Conservation (phyloP, 2,113 vertebrate species). For the Gymnorhina tibicen region DNA sequence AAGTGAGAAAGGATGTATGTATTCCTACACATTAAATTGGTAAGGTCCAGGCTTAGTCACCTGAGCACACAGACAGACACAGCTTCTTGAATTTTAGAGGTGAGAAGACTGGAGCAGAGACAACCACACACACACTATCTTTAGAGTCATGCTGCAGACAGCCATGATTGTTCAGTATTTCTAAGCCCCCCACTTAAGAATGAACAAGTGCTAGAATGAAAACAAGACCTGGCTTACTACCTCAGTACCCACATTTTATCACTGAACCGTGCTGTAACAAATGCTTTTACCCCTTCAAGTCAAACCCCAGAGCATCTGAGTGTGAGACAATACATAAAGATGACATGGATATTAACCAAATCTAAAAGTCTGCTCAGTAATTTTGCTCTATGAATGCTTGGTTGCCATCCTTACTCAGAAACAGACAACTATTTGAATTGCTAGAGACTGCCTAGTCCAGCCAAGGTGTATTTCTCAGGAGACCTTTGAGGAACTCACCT, state of each 20-base stretch:
- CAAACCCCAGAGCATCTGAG: not conserved
- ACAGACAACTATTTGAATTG: not conserved
- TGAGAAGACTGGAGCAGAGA: not conserved
- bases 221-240: not conserved
- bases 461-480: not conserved
- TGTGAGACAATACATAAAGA: not conserved
- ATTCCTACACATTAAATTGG: not conserved
- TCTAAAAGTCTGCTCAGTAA: not conserved
- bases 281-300: not conserved
- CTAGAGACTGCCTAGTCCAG: not conserved
- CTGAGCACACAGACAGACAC: not conserved
- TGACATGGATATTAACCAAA: rapidly evolving
- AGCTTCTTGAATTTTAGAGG: not conserved
- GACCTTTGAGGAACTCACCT: not conserved
- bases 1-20: not conserved
- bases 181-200: not conserved
- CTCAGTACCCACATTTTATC: not conserved
- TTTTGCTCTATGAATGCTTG: not conserved
- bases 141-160: not conserved
- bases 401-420: not conserved
- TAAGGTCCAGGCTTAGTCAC: not conserved
- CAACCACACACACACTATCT: not conserved
- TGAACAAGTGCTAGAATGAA: not conserved
- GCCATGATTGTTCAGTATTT: not conserved
- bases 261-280: not conserved